Evolutionary conservation across 1,140 invertebrate species (phyloP).

Genomic region (Nylanderia fulva): DNA sequence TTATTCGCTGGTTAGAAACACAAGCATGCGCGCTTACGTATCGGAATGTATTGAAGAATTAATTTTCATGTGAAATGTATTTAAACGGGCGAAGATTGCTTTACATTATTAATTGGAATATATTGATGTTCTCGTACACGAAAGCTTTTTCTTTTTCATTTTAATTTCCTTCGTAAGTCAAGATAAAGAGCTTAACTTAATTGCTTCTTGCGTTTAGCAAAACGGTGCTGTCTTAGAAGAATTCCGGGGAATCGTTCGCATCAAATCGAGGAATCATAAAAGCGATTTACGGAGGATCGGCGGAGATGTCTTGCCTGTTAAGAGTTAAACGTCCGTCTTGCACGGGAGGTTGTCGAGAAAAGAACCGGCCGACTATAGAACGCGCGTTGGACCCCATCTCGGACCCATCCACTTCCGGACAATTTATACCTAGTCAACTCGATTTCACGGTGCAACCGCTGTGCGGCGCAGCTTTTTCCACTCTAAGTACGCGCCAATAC

Average conservation of each 20-base stretch:
- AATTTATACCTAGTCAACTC: conserved; percentile 64
- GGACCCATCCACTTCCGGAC: conserved; percentile 36
- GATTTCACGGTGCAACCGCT: conserved; percentile 72
- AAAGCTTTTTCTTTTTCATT: neutral
- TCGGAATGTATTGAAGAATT: neutral
- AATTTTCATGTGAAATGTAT: neutral
- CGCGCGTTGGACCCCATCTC: conserved; percentile 41
- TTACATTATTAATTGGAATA: neutral
- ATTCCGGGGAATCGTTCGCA: conserved; percentile 37
- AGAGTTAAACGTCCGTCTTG: conserved; percentile 53
- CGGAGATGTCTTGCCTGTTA: conserved; percentile 42
- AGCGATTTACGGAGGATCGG: conserved; percentile 38
- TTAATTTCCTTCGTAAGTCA: conserved; percentile 21
- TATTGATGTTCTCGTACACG: neutral
- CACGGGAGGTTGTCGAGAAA: conserved; percentile 43
- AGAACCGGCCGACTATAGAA: conserved; percentile 37
- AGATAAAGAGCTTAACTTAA: conserved; percentile 33
- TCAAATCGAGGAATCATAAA: conserved; percentile 46
- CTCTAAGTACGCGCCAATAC: conserved; percentile 43
- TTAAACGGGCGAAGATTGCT: neutral
- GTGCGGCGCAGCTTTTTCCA: conserved; percentile 50
- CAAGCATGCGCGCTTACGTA: neutral
- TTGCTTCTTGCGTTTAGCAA: neutral
- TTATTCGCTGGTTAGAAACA: conserved; percentile 54
- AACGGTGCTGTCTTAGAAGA: neutral